These are phyloP conservation scores for Thryonomys swinderianus DNA, from an alignment of 2,113 vertebrate species.

Conservation along the genomic window DNA sequence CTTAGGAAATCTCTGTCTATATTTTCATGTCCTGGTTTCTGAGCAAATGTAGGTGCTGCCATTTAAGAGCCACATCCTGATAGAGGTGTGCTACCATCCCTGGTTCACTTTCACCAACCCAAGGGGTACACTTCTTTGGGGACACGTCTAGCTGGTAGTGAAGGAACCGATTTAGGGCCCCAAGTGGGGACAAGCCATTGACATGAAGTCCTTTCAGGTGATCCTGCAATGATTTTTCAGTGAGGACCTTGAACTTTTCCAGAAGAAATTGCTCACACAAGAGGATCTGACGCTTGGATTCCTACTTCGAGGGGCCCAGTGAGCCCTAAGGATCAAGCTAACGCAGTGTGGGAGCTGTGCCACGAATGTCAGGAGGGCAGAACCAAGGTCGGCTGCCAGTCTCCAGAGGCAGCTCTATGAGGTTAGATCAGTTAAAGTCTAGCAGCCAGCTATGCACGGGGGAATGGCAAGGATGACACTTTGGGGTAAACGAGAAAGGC, in stretches of 20 bases:
- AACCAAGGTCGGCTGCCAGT: neutral
- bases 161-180: neutral
- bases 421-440: no score
- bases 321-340: neutral
- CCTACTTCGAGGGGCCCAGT: neutral
- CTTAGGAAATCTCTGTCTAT: neutral
- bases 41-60: neutral
- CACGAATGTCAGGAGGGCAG: fast-evolving
- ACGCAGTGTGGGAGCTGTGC: no score
- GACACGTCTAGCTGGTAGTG: no score
- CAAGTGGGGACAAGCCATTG: neutral
- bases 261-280: neutral
- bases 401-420: neutral
- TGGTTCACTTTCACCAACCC: neutral
- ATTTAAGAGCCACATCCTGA: neutral
- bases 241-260: neutral
- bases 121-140: neutral
- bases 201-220: neutral
- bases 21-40: neutral
- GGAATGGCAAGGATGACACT: neutral
- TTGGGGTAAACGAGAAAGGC: neutral
- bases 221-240: neutral
- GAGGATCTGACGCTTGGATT: neutral
- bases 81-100: neutral
- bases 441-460: neutral